Evolutionary conservation across 2,888 invertebrate genomes (phyloP).

Genomic region (Petrolisthes manimaculis): DNA sequence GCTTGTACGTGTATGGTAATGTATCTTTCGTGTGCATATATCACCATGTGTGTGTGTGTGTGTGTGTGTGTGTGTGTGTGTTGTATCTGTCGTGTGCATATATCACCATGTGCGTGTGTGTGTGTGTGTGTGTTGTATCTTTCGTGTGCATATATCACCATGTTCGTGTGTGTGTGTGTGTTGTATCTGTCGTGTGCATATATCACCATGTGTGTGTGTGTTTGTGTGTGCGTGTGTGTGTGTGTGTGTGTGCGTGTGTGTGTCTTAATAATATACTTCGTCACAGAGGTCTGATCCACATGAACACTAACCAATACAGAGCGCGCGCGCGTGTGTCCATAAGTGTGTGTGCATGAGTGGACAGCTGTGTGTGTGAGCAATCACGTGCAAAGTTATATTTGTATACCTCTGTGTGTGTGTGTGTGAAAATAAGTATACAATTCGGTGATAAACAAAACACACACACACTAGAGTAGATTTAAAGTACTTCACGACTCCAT

Average conservation of each 20-base stretch:
- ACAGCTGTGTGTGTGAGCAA: not conserved
- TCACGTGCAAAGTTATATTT: too few species aligned
- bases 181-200: not conserved
- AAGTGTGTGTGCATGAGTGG: not conserved
- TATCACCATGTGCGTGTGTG: not conserved
- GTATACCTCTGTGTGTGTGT: too few species aligned
- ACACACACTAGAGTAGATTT: too few species aligned
- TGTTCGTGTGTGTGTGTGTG: not conserved
- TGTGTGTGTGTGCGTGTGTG: not conserved
- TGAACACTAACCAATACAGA: too few species aligned
- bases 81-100: not conserved
- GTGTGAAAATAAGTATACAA: not conserved
- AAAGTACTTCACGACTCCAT: too few species aligned
- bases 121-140: conserved; percentile 3
- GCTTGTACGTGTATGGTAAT: too few species aligned
- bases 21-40: too few species aligned
- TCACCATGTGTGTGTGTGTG: too few species aligned
- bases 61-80: not conserved
- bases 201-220: not conserved
- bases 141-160: not conserved
- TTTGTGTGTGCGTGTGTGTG: not conserved
- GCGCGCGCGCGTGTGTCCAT: too few species aligned
- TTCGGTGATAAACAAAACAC: not conserved
- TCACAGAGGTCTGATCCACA: too few species aligned
- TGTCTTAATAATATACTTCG: too few species aligned